Conservation (phyloP, 2,113 vertebrate genomes). For the Stegostoma tigrinum region DNA sequence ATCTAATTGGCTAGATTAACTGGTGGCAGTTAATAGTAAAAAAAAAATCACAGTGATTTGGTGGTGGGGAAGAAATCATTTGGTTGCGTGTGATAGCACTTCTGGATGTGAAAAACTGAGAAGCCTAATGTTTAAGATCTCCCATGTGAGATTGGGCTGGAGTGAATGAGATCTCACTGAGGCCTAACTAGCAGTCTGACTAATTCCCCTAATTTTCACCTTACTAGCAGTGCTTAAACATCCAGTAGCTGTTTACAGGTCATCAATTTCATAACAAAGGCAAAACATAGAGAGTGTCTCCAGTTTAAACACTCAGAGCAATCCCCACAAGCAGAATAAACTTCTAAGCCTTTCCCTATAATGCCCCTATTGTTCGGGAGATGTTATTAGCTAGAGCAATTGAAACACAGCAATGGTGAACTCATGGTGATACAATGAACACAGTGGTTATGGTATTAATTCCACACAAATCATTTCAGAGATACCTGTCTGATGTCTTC, state of each 20-base stretch:
- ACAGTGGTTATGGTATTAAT: background rate
- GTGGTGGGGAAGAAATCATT: too few species aligned
- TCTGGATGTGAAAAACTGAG: too few species aligned
- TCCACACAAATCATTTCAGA: background rate
- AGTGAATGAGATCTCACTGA: background rate
- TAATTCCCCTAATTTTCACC: background rate
- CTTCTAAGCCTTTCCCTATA: background rate
- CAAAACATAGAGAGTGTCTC: background rate
- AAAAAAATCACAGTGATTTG: too few species aligned
- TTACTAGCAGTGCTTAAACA: background rate
- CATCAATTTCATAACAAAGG: background rate
- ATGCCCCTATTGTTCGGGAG: background rate
- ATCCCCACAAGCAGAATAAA: background rate
- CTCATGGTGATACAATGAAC: background rate
- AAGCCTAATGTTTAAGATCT: background rate
- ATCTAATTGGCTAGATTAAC: too few species aligned
- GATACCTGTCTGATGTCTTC: conserved; percentile 7
- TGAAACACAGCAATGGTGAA: background rate
- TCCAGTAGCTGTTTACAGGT: background rate
- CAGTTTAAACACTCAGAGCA: background rate
- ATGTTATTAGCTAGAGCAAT: background rate
- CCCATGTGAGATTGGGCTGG: background rate
- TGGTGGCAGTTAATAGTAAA: too few species aligned
- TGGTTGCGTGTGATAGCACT: too few species aligned
- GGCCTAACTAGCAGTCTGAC: background rate